Evolutionary conservation across 1,140 invertebrate genomes (phyloP), one percentile per base, ranked within the genome.

Genomic region (Drosophila prosaltans): DNA sequence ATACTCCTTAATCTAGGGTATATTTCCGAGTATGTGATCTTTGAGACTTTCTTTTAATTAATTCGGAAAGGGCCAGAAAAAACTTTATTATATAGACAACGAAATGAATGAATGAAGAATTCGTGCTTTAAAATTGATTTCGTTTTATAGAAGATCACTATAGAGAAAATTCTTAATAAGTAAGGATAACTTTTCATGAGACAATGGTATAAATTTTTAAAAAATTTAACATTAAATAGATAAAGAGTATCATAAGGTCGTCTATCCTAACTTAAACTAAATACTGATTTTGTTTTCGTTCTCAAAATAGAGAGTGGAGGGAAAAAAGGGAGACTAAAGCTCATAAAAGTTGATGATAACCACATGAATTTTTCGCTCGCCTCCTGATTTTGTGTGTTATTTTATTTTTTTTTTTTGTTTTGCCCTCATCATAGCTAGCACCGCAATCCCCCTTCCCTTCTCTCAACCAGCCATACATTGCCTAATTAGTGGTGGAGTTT

Each of bases 311-410:
- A 36, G 30, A 54, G 40, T 51, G 40, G 55, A 41, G 6, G 32
- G 32, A 36, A 5, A 36, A 36, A 7, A 36, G 32, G 59, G 54
- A 51, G 21, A 45, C 5, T 6, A 7, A 51, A 51, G 8, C 21
- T 48, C 79, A 78, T 81, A 78, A 85, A 85, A 81, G 81, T 77
- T 76, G 69, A 78, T 69, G 67, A 78, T 71, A 55, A 60, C 77
- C 81, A 73, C 77, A 85, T 74, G 65, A 74, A 70, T 84, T 84
- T 77, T 62, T 62, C 21, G 60, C 16, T 62, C 26, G 11, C 39
- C 60, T 26, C 21, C 24, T 62, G 24, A 36, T 28, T 62, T 62
- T 28, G 60, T 62, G 40, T 61, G 57, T 54, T 74, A 16, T 16
- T 16, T 16, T 16, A 16, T 36, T 58, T 65, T 58, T 36, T 57